Base-by-base conservation (phyloP, 2,113 vertebrate species). In the Hemiprocne comata region DNA sequence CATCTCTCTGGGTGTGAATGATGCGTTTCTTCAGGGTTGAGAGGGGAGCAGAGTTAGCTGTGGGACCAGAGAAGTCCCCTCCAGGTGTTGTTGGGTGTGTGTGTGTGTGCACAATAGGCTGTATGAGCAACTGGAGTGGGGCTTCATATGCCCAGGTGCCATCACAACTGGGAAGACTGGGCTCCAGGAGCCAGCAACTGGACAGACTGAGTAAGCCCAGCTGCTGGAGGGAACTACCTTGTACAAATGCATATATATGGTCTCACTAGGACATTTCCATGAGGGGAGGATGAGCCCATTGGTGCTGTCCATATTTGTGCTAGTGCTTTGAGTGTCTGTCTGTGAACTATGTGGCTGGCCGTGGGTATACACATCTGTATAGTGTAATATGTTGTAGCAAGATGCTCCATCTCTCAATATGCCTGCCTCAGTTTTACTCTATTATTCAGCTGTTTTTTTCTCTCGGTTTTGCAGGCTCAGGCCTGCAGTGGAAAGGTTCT, bases 261-360 rank as follows among this genome's bases (percentile, higher is more conserved):
- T 71, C 40, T 80, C 21, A 46, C 15, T 13, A 17, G 25, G 55
- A 34, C 33, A 46, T 2, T 36, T 70, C 19, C 17, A 26, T 54
- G 3, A 8, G 16, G n/a, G 3, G 15, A 69, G 16, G 64, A 44
- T 58, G 4, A 54, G 58, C 33, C 4, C 0, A 0, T 8, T 34
- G 34, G 13, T 65, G 13, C 7, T 77, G 29, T 38, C 26, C 31
- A 7, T 20, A 19, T 14, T 65, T 1, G 2, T 46, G 16, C 1
- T 1, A 80, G 17, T 19, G 46, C 20, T 40, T 51, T 38, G 21
- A 15, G 12, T n/a, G n/a, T n/a, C n/a, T 50, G 67, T 46, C 48
- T 31, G 11, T 31, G 3, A 31, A 26, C 40, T 69, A 2, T 28
- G 21, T 61, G 34, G 10, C 17, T 62, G 34, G 9, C 12, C 14